phyloP scores from a whole-genome alignment of 2,797 vertebrate species.

The Arctocebus calabarensis region DNA sequence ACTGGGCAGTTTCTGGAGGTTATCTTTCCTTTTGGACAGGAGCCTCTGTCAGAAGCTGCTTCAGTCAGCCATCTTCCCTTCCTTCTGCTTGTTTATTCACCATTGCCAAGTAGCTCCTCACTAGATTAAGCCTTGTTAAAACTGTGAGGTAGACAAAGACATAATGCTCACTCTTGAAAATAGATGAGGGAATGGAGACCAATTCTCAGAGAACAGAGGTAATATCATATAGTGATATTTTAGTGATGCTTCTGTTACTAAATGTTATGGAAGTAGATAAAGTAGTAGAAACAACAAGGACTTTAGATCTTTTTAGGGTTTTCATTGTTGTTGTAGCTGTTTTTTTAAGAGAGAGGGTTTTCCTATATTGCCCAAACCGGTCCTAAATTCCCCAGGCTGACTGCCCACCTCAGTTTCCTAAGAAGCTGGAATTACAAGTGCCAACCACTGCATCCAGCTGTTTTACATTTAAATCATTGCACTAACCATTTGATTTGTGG shows the following conservation, averaged over 20 bases:
- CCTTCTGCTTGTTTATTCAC: neutral
- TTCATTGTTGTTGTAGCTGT: neutral
- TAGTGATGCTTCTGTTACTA: neutral
- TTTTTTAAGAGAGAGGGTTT: neutral
- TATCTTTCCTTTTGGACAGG: no score
- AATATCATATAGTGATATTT: slow-evolving; percentile 10
- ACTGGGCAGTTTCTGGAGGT: no score
- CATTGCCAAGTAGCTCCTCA: slow-evolving; percentile 18
- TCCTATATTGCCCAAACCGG: neutral
- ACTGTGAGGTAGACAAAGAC: neutral
- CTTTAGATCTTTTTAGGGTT: neutral
- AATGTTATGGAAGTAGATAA: slow-evolving; percentile 8
- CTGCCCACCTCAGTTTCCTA: neutral
- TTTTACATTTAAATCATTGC: slow-evolving; percentile 38
- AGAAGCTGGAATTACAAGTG: neutral
- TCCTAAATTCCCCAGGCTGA: neutral
- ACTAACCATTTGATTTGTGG: neutral
- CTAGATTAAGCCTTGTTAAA: slow-evolving; percentile 55
- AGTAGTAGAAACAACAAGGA: neutral
- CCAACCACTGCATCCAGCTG: neutral
- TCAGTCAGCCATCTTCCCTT: neutral
- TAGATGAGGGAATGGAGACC: neutral
- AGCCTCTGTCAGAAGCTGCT: no score
- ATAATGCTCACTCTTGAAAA: neutral
- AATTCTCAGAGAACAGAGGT: neutral